phyloP scores from a whole-genome alignment of 2,797 vertebrate species.

The Enteromius radiatus region DNA sequence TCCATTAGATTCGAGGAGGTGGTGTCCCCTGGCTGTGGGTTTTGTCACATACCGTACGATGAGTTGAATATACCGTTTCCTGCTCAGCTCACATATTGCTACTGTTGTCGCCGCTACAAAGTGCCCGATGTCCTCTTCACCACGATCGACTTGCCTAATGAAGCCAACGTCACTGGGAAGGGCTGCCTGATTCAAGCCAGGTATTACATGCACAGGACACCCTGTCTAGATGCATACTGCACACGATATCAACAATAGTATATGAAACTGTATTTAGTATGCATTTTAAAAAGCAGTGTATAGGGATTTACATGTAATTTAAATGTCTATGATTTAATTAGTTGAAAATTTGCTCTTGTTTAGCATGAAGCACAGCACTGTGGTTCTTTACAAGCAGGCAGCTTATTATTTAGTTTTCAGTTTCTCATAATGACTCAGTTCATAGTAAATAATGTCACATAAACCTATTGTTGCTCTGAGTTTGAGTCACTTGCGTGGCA shows the following conservation, averaged over 20 bases:
- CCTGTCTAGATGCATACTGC: not conserved
- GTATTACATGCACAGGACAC: slow-evolving; percentile 69
- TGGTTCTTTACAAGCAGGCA: not conserved
- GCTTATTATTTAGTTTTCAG: not conserved
- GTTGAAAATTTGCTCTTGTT: not conserved
- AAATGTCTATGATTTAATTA: not conserved
- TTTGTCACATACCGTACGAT: slow-evolving; percentile 98
- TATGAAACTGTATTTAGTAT: not conserved
- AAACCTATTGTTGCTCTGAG: not conserved
- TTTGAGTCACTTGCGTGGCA: not conserved
- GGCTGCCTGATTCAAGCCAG: slow-evolving; percentile 99
- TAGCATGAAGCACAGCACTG: not conserved
- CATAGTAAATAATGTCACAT: not conserved
- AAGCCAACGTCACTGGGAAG: slow-evolving; percentile 89
- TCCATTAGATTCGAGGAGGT: slow-evolving; percentile 88
- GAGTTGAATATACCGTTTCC: slow-evolving; percentile 99
- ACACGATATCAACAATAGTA: not conserved
- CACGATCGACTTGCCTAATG: slow-evolving; percentile 93
- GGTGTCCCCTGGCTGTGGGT: slow-evolving; percentile 87
- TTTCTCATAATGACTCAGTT: not conserved
- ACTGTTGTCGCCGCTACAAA: slow-evolving; percentile 84
- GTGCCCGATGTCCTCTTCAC: slow-evolving; percentile 98
- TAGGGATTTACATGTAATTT: not conserved
- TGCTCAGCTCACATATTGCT: slow-evolving; percentile 95
- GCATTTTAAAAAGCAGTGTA: not conserved